phyloP scores from a whole-genome alignment of 30 jellyfish, hydroid and myxozoan species.

The Hydractinia symbiolongicarpus region DNA sequence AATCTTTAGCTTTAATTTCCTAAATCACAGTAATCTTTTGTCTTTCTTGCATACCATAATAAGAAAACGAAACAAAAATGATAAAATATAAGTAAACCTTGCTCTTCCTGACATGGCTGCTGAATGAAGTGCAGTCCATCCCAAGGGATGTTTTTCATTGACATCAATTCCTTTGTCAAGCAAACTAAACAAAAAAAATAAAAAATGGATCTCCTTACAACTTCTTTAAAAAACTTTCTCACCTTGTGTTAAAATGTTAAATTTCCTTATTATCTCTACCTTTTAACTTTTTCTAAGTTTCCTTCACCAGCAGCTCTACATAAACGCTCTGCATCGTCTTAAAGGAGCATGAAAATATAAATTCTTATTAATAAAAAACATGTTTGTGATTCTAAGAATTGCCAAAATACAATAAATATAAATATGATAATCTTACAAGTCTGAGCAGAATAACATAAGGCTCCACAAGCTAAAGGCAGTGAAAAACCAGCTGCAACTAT shows the following conservation, averaged over 20 bases:
- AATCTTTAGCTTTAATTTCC: too few relatives aligned
- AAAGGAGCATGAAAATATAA: too few relatives aligned
- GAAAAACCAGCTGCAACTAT: too few relatives aligned
- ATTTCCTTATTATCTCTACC: conserved; percentile 6
- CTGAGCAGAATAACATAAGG: too few relatives aligned
- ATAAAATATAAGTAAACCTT: conserved; percentile 25
- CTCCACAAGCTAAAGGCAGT: too few relatives aligned
- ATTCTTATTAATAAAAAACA: too few relatives aligned
- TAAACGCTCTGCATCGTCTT: conserved; percentile 29
- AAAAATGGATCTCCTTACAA: neutral
- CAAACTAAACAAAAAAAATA: conserved; percentile 29
- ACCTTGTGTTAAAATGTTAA: neutral
- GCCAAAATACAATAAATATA: too few relatives aligned
- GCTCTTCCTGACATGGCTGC: conserved; percentile 84
- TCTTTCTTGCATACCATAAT: too few relatives aligned
- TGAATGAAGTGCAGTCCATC: conserved; percentile 92
- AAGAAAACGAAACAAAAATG: too few relatives aligned
- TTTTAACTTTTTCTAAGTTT: conserved; percentile 35
- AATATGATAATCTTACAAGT: too few relatives aligned
- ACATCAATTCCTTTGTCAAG: conserved; percentile 56
- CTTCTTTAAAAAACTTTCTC: neutral
- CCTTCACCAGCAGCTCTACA: conserved; percentile 59
- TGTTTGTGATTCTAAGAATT: too few relatives aligned
- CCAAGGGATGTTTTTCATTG: conserved; percentile 67
- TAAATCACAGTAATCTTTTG: too few relatives aligned